Base-by-base conservation (phyloP, 2,113 vertebrate genomes). In the Sisor rabdophorus region DNA sequence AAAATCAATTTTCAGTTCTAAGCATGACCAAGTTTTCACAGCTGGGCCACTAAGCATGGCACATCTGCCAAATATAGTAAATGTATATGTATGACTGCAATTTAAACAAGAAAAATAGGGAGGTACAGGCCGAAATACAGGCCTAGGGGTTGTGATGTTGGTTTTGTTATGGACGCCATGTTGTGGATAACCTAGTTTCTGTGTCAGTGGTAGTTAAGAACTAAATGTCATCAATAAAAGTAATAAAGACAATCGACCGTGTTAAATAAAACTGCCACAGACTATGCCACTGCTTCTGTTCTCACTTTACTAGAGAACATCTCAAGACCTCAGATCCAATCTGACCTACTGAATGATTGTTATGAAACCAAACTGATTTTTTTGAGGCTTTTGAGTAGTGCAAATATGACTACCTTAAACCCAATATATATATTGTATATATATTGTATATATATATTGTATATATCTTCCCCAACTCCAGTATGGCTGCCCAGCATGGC, bases 291-390 rank as follows among this genome's bases (percentile, higher is more conserved):
- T 71, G n/a, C 13, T 54, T 7, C 19, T 71, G 52, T 36, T 28
- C 55, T n/a, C n/a, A n/a, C n/a, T n/a, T n/a, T n/a, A 55, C 36
- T 30, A 71, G 52, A 71, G 28, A 40, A 55, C 52, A 36, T 55
- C 52, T 40, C 55, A 20, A 36, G 11, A 40, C 11, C 19, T 54
- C 32, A 20, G 12, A 24, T 40, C 32, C 19, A 54, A 54, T 54
- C 26, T 54, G 68, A n/a, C 50, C 26, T 40, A 16, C 64, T 40
- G 0, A n/a, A 30, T 20, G 19, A 71, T 40, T 71, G 17, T 55
- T 40, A 22, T 36, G 28, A 52, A 69, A 26, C 15, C 22, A 52
- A 52, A 28, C 16, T 50, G 28, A 13, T 50, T 53, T 54, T 32
- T 19, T 5, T n/a, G 17, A 52, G 26, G 11, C 48, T 53, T 53